phyloP scores from a whole-genome alignment of 2,797 vertebrate species.

The Macropus fuliginosus region DNA sequence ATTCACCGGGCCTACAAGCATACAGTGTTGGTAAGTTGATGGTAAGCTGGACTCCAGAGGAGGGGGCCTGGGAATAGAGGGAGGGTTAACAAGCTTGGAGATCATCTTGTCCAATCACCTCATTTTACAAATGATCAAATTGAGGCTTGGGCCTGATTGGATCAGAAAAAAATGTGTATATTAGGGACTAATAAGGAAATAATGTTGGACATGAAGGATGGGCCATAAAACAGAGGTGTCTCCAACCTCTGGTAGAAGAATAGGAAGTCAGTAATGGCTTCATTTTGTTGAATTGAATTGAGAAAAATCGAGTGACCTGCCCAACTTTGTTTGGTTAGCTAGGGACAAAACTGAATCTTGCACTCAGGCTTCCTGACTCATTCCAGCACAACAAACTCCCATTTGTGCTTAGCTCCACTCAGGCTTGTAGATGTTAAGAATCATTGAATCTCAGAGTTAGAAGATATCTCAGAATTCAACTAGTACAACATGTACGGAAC shows the following conservation, averaged over 20 bases:
- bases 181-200: neutral
- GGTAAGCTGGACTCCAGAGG: neutral
- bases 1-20: slow-evolving; percentile 96
- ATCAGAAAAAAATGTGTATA: neutral
- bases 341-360: neutral
- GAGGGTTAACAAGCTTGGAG: neutral
- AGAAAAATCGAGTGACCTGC: neutral
- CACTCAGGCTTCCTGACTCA: neutral
- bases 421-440: neutral
- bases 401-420: neutral
- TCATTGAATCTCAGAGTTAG: neutral
- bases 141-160: neutral
- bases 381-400: neutral
- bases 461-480: neutral
- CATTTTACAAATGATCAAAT: slow-evolving; percentile 21
- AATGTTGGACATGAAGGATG: neutral
- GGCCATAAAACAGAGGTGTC: neutral
- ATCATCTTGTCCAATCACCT: neutral
- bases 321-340: neutral
- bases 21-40: slow-evolving; percentile 92
- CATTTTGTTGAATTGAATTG: neutral
- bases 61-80: neutral
- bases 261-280: neutral
- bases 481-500: neutral
- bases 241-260: neutral